A percentile compares a stretch with the other conserved stretches of the same genome.
phyloP scores from a whole-genome alignment of 2,888 invertebrate genomes.

The Epinotia brunnichana region DNA sequence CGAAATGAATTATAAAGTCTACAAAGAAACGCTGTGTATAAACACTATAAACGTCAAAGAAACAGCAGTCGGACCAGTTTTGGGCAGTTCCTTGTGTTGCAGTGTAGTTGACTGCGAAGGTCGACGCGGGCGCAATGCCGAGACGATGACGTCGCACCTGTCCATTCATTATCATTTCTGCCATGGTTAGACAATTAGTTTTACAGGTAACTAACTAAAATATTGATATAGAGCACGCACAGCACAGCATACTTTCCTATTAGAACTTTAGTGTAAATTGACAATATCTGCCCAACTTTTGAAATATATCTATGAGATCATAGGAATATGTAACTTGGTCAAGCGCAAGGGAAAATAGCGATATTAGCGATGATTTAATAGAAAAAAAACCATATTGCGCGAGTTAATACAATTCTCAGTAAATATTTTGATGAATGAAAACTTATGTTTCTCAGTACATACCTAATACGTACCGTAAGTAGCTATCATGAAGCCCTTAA shows the following conservation, averaged over 20 bases:
- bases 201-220: background rate
- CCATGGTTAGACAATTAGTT: background rate
- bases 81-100: conserved; percentile 48
- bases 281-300: too few species aligned
- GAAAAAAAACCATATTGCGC: background rate
- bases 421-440: conserved; percentile 7
- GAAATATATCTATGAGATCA: too few species aligned
- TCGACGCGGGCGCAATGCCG: conserved; percentile 46
- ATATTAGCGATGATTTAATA: background rate
- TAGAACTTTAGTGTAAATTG: too few species aligned
- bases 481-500: conserved; percentile 1
- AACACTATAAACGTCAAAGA: conserved; percentile 18
- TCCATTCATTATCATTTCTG: conserved; percentile 31
- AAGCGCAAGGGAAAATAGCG: background rate
- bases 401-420: conserved; percentile 1
- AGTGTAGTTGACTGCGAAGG: conserved; percentile 57
- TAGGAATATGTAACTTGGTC: too few species aligned
- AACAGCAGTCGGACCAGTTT: conserved; percentile 54
- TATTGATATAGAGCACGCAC: too few species aligned
- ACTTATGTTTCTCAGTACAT: background rate
- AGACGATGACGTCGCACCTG: conserved; percentile 36
- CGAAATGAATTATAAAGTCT: background rate
- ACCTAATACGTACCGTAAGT: too few species aligned
- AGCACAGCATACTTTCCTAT: too few species aligned
- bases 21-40: conserved; percentile 9